Base-by-base conservation (phyloP, 53 echinoderm and acorn worm genomes). In the Temnopleurus reevesii region DNA sequence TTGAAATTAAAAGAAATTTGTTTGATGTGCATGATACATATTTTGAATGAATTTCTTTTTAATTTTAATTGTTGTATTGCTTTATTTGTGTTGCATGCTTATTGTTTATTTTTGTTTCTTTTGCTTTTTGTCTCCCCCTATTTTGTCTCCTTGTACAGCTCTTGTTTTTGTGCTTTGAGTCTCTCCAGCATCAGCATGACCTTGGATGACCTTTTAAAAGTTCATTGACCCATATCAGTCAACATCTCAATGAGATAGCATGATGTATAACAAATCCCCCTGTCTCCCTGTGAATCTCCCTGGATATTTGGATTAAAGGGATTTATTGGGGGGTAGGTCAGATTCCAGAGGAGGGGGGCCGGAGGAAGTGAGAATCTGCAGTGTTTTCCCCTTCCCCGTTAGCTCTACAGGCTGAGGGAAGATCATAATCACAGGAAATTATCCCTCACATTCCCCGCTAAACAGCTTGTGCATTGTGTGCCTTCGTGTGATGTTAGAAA, bases 151-250 rank as follows among this genome's bases (percentile, higher is more conserved):
- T 25, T 47, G 47, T 2, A 79, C 49, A 79, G 79, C 79, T 41
- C 15, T n/a, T n/a, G 5, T 25, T 5, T 26, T 24, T 77, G 45
- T 49, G 79, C 79, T 47, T 49, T 35, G 49, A 79, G 28, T 79
- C 41, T 79, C 79, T 25, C 29, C 79, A 79, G 10, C 71, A 43
- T 71, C 35, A 79, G 79, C 79, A 79, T 79, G 79, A 79, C 79
- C 79, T 79, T 41, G 23, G 79, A 47, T 79, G 79, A 79, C 79
- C 79, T 49, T 27, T 49, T 17, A 47, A 79, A 24, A 79, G 79
- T 79, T 46, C 49, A 79, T 79, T 79, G 79, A 79, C 79, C 79
- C 49, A 79, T 13, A 47, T 79, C 79, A 26, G 19, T 0, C 36
- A 23, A 45, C 10, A 7, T 23, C 45, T 23, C 4, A 47, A 29